Base-by-base conservation (phyloP, 2,113 vertebrate genomes). In the Saimiri boliviensis region DNA sequence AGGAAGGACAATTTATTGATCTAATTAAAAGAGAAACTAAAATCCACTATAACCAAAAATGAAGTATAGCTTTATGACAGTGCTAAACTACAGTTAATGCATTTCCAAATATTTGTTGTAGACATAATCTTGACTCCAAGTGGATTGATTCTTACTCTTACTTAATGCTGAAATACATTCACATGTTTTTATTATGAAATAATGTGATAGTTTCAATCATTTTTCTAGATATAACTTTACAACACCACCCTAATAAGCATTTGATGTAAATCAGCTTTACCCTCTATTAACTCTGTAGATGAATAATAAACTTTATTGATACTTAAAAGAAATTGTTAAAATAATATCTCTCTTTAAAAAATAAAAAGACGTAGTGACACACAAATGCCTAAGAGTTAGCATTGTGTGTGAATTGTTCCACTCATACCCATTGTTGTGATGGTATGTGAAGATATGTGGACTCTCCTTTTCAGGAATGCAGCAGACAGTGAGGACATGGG, bases 11-110 rank as follows among this genome's bases (percentile, higher is more conserved):
- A 90, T 86, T 52, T 96, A 86, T 70, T 91, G 71, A 91, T 88
- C 81, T 79, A 91, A 87, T 96, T 96, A 89, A 96, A 98, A 79
- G 56, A 94, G 42, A 74, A 91, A 85, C 74, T 96, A 89, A 96
- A 91, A 95, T 74, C 47, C 7, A 93, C 97, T 96, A 88, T n/a
- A 89, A 86, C 10, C 25, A 25, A 92, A 90, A 90, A 89, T 89
- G 88, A 45, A 92, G 81, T 13, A 82, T 79, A 66, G 90, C 40
- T 82, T 96, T 95, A 0, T 93, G 21, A 60, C 42, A 90, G 56
- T 21, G 47, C 80, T n/a, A 76, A 84, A 47, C 0, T 71, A 66
- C n/a, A 47, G 49, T 96, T 97, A 74, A 77, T 86, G 56, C 10
- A 80, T 37, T 70, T 30, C 27, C 91, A 19, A 16, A 20, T 85